Base-by-base conservation (phyloP, 2,113 vertebrate genomes). In the Gnathochromis pfefferi region DNA sequence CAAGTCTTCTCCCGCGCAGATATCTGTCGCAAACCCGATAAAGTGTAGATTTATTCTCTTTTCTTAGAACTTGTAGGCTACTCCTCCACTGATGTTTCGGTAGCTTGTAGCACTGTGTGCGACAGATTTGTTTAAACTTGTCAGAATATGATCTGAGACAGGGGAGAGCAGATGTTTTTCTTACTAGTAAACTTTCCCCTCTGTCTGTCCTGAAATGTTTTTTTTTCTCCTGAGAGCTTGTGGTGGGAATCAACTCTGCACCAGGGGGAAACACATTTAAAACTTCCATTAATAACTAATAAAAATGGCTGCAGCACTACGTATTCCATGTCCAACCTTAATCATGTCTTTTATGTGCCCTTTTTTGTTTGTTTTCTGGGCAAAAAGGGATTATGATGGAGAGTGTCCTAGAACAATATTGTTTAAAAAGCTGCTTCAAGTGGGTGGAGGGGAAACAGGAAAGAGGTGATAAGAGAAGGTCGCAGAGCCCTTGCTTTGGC, bases 81-180 rank as follows among this genome's bases (percentile, higher is more conserved):
- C 7, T 21, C n/a, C 11, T 70, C 65, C 12, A 42, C 38, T 42
- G 11, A 70, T 21, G 33, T 21, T 65, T 65, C 60, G 38, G 21
- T 28, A 75, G 42, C 28, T 23, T 53, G 17, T 6, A 17, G 21
- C 10, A 11, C 35, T n/a, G 6, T 7, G 58, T 28, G 49, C 21
- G 21, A 68, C 58, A 57, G 83, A 51, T 86, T 80, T 92, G 88
- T 93, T 92, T 90, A 47, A 86, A 88, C 87, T 70, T 93, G 88
- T 80, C 51, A 75, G 75, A 42, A 89, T 86, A 85, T 85, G 21
- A 85, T 83, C 35, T 3, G 7, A 38, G 40, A 75, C 31, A 10
- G 11, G 58, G 70, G 33, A 75, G 45, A 60, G 35, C 63, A 81
- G 21, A 68, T 80, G n/a, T 87, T 87, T 88, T 85, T 38, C 23